Conservation (phyloP, 2,797 vertebrate genomes). For the Crax fasciolata region DNA sequence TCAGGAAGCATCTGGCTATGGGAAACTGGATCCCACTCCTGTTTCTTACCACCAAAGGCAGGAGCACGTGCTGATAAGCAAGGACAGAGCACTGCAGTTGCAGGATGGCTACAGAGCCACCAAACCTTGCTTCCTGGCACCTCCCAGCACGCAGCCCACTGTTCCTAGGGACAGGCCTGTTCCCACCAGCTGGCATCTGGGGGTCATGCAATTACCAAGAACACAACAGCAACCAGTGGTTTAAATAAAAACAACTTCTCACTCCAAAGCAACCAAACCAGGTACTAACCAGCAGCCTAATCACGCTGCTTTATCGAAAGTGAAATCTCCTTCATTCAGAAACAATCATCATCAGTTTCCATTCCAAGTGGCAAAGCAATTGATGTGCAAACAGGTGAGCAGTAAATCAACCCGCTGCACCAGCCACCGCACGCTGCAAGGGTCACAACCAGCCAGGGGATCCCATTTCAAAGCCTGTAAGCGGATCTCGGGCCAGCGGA, state of each 20-base stretch:
- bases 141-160: neutral
- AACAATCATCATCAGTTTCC: neutral
- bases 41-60: neutral
- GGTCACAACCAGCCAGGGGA: conserved; percentile 29
- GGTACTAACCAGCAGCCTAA: neutral
- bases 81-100: neutral
- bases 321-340: conserved; percentile 33
- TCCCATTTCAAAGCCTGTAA: conserved; percentile 58
- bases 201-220: neutral
- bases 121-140: neutral
- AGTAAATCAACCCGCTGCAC: neutral
- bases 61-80: neutral
- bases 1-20: neutral
- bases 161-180: neutral
- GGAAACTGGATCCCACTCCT: neutral
- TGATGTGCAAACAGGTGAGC: neutral
- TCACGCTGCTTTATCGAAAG: neutral
- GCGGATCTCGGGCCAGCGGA: neutral
- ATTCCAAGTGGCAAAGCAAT: conserved; percentile 6
- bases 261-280: neutral
- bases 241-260: neutral
- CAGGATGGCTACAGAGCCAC: neutral
- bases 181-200: neutral
- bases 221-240: neutral
- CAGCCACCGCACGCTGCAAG: neutral